Base-by-base conservation (phyloP, 2,113 vertebrate species). In the Morone chrysops region DNA sequence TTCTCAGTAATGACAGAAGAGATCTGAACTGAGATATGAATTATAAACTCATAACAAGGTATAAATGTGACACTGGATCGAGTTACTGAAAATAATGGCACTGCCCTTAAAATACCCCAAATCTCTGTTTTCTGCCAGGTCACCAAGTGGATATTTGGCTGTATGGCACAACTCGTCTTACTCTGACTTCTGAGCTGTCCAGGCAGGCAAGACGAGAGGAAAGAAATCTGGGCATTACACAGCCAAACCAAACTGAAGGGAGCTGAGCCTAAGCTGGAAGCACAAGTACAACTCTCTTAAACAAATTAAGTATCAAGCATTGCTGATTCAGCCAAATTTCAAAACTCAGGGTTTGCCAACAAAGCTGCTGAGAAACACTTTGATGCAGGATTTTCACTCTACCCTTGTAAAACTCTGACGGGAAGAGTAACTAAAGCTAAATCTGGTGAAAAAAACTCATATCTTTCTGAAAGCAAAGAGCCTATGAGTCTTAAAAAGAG, bases 291-390 rank as follows among this genome's bases (percentile, higher is more conserved):
- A 85, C 82, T 85, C 45, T 79, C 53, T 82, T 81, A 75, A 76
- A 83, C 74, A 81, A 91, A 90, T 88, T 82, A 86, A 87, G 78
- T 70, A 75, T 54, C n/a, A 31, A 53, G 38, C 70, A 60, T 47
- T 76, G 75, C 88, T 83, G 88, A 88, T 70, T 81, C 70, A 81
- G 84, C 78, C 74, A 87, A 82, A 84, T 80, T 82, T 78, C 22
- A 40, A 86, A 89, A 83, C 75, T 66, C 66, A 3, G 65, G 31
- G 75, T 83, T 86, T 79, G 65, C 69, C 82, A 87, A 74, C 72
- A 83, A 88, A 87, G 86, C 70, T 71, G 62, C 60, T 68, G 74
- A 86, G 80, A 86, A 87, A 84, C 82, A 85, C 84, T 88, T 90
- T 87, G 69, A 86, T 74, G 84, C 69, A 78, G 86, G 75, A 90